Evolutionary conservation across 2,113 vertebrate genomes (phyloP), one percentile per base, ranked within the genome.

Genomic region (Oostethus manadensis): DNA sequence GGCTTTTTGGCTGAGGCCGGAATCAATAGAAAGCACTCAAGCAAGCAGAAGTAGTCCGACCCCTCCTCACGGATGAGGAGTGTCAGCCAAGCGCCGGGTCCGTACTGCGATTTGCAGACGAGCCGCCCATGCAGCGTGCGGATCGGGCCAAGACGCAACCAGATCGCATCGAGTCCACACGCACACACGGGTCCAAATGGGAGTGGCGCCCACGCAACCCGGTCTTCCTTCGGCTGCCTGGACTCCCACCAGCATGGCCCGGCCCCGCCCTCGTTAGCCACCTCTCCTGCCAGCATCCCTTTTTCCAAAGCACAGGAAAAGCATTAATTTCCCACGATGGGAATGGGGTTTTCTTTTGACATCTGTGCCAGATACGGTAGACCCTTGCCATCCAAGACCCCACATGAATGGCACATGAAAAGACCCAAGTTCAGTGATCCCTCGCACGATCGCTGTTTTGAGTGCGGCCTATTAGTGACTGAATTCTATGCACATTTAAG

Each of bases 211-310:
- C 68, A 72, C 62, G 67, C 71, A 76, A 44, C 69, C 49, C 68
- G 51, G 64, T 71, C 76, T 81, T 85, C 77, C 74, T 75, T 20
- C 18, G 14, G 38, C 38, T 42, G 38, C 38, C 38, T 42, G 38
- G 38, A 40, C 38, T 40, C 56, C 71, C 61, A 47, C 38, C 59
- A 43, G 16, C 62, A 13, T 62, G 73, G 62, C 74, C 78, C 1
- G 45, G 62, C 70, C 75, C 65, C 60, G 63, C 73, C 76, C 75
- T 75, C 72, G 80, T 80, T 81, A 70, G 21, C 20, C 47, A 13
- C 26, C 53, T 79, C 83, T 81, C 74, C 77, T 11, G 58, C 48
- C 17, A 79, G 57, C 56, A 56, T 71, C 51, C 29, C 45, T 6
- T 40, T 69, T 72, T 72, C 71, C 29, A 21, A 33, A 56, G 56